Percentiles rank a stretch among this genome's conserved stretches.
Evolutionary conservation across 2,797 vertebrate genomes (phyloP).

Genomic region (Astyanax mexicanus): DNA sequence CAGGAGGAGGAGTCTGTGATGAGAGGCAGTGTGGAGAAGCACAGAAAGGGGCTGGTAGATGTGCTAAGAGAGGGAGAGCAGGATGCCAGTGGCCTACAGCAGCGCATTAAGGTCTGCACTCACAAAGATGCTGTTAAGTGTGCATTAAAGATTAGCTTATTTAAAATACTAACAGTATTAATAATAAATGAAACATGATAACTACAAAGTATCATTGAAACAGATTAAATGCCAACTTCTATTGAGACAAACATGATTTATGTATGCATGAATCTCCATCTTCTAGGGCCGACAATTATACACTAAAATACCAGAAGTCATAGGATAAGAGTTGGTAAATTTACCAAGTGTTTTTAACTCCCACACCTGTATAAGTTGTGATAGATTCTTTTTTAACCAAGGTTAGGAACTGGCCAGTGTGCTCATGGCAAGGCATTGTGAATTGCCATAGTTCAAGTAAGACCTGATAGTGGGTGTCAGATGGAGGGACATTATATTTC

Average conservation of each 20-base stretch:
- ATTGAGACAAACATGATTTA: background rate
- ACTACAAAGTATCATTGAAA: background rate
- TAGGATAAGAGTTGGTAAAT: too few relatives aligned
- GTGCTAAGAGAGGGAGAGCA: conserved; percentile 77
- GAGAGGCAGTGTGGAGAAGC: conserved; percentile 73
- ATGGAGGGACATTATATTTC: too few relatives aligned
- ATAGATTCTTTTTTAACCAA: too few relatives aligned
- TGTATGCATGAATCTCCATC: background rate
- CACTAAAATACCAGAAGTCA: too few relatives aligned
- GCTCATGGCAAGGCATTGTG: too few relatives aligned
- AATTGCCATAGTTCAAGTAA: too few relatives aligned
- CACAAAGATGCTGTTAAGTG: background rate
- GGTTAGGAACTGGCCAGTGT: too few relatives aligned
- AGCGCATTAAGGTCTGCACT: conserved; percentile 75
- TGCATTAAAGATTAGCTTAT: background rate
- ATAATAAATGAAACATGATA: background rate
- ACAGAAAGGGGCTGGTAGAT: conserved; percentile 73
- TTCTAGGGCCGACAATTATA: too few relatives aligned
- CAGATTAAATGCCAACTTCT: background rate
- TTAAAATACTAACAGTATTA: background rate
- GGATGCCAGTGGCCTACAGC: conserved; percentile 75
- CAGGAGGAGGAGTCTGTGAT: conserved; percentile 77
- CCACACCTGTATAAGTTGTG: too few relatives aligned
- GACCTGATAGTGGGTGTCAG: too few relatives aligned
- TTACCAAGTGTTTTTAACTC: too few relatives aligned